Conservation (phyloP, 2,888 invertebrate species). For the Diaperis boleti region DNA sequence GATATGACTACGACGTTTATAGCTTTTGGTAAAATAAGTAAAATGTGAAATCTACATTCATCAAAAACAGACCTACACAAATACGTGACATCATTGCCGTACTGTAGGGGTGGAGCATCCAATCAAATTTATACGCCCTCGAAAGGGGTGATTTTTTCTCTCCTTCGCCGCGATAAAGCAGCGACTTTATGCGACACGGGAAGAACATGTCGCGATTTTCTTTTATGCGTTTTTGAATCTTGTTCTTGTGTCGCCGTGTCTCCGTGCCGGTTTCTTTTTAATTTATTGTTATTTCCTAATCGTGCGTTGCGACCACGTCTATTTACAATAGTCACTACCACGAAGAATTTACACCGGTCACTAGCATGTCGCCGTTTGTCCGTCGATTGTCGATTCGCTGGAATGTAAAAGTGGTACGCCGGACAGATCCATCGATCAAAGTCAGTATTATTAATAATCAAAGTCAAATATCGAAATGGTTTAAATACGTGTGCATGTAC, state of each 20-base stretch:
- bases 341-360: conserved; percentile 45
- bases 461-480: conserved; percentile 57
- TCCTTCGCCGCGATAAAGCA: neutral
- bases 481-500: conserved; percentile 31
- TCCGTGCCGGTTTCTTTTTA: neutral
- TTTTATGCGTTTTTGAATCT: neutral
- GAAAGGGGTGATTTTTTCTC: no score
- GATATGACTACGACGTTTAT: no score
- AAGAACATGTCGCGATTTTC: neutral
- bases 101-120: no score
- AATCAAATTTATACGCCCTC: no score
- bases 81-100: no score
- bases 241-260: neutral
- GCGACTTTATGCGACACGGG: neutral
- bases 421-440: conserved; percentile 63
- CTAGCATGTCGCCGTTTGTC: conserved; percentile 25
- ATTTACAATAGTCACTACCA: conserved; percentile 54
- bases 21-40: no score
- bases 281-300: conserved; percentile 43
- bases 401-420: conserved; percentile 57
- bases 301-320: conserved; percentile 50
- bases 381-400: conserved; percentile 47
- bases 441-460: conserved; percentile 67
- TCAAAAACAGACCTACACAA: no score
- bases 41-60: no score